Evolutionary conservation across 2,797 vertebrate species (phyloP).

Genomic region (Hemibagrus guttatus): DNA sequence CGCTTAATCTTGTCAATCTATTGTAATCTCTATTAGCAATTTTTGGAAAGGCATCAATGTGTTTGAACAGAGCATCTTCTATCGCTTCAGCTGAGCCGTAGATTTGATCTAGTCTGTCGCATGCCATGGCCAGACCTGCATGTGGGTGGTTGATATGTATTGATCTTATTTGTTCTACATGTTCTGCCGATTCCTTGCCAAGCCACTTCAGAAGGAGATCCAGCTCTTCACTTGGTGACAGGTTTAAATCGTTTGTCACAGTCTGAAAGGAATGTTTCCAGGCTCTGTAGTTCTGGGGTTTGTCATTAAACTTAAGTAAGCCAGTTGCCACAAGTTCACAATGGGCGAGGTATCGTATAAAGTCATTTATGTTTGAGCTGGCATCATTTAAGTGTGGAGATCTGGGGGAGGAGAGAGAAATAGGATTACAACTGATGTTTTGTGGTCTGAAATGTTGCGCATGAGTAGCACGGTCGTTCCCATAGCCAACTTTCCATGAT

Average conservation of each 20-base stretch:
- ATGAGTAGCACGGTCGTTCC: not conserved
- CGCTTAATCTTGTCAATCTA: not conserved
- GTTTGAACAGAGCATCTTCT: slow-evolving; percentile 3
- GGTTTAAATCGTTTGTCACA: slow-evolving; percentile 7
- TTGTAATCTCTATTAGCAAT: not conserved
- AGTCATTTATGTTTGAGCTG: slow-evolving; percentile 31
- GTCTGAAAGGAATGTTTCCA: slow-evolving; percentile 48
- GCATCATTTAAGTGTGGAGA: not conserved
- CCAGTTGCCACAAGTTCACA: slow-evolving; percentile 41
- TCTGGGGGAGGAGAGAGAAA: not conserved
- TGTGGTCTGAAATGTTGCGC: not conserved
- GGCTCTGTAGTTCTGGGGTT: slow-evolving; percentile 50
- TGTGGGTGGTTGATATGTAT: slow-evolving; percentile 47
- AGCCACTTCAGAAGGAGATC: slow-evolving; percentile 53
- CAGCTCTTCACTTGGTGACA: slow-evolving; percentile 42
- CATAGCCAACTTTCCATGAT: not conserved
- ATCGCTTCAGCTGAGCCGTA: too few species aligned
- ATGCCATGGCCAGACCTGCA: slow-evolving; percentile 37
- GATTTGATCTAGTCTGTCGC: slow-evolving; percentile 33
- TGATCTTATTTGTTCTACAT: slow-evolving; percentile 53
- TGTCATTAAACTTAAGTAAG: slow-evolving; percentile 54
- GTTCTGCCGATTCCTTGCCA: slow-evolving; percentile 53
- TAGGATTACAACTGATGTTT: not conserved
- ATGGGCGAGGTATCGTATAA: slow-evolving; percentile 47
- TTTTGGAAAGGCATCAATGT: slow-evolving; percentile 4